Base-by-base conservation (phyloP, 1,140 invertebrate species). In the honey bee (Apis mellifera) region DNA sequence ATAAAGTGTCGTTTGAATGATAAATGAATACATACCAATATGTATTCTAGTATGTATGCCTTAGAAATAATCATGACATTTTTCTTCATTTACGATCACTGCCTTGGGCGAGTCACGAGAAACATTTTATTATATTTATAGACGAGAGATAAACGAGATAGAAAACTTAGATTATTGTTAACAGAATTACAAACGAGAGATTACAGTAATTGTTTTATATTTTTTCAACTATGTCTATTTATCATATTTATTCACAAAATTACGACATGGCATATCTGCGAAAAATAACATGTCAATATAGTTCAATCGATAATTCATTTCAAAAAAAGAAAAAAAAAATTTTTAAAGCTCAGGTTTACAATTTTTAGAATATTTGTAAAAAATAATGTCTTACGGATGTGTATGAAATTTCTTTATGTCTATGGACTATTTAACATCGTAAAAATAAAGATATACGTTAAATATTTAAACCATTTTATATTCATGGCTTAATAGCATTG, bases 41-140 rank as follows among this genome's bases (percentile, higher is more conserved):
- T n/a, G n/a, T 50, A 50, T 52, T 23, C 19, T 52, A 80, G 55
- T 84, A 86, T 23, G 17, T 72, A 79, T 82, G 32, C 2, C 78
- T 82, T 86, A 83, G 75, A 75, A 84, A 70, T 72, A 75, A 85
- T 81, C 80, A 82, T 86, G 62, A 77, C 60, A 74, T 78, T 66
- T 54, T 71, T 42, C 52, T 48, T 86, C 64, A 75, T 81, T 86
- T 77, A 87, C 78, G 73, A 82, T 76, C 85, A 86, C 80, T 88
- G 82, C 78, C 86, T 88, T 23, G 17, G 76, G 85, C 86, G 84
- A 74, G 72, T 81, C 78, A 78, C 42, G 62, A 52, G 26, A 60
- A 74, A 78, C 52, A 78, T 78, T 73, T 66, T 68, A 62, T n/a
- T 72, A 42, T 86, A 84, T 87, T 87, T 87, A 82, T 68, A 74